Evolutionary conservation across 2,888 invertebrate species (phyloP), one percentile per base, ranked within the genome.

Genomic region (Drosophila nr. perissopoda): DNA sequence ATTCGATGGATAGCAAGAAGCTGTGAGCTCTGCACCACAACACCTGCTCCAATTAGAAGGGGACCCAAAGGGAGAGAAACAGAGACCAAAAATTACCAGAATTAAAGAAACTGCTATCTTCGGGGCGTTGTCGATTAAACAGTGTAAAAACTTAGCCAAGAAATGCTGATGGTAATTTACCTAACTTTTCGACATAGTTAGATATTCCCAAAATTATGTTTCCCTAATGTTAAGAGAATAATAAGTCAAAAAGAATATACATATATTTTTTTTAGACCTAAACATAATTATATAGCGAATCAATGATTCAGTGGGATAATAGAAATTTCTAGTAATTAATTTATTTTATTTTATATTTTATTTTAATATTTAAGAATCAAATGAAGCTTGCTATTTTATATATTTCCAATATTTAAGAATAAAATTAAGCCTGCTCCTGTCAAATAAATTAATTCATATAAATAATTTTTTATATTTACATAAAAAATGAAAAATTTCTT

Each of bases 1-100:
- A 72, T 59, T 40, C 40, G 63, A 49, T 53, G 56, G 63, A 34
- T 56, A 56, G 60, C 40, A 52, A 56, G 60, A 70, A 56, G 73
- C 69, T 63, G 68, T 46, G 42, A 59, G 27, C 77, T 59, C 27
- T 53, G 42, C n/a, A 21, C 48, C 66, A 68, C 83, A 82, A 66
- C 87, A 84, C 74, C 87, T 84, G 76, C 54, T 69, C 85, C 83
- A 81, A 82, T 81, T 82, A 84, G 70, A 65, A 6, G 42, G 63
- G 25, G 57, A 27, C 58, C 74, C 66, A 80, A 80, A 79, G 59
- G 57, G 42, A 16, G 25, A 16, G 40, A 10, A 42, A 21, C 6
- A 33, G 38, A 48, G 38, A 21, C 25, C 54, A 34, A 29, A 54
- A 21, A 33, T 18, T n/a, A 34, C 33, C 3, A 21, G 13, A 18